Base-by-base conservation (phyloP, 1,140 invertebrate genomes). In the Atta colombica region DNA sequence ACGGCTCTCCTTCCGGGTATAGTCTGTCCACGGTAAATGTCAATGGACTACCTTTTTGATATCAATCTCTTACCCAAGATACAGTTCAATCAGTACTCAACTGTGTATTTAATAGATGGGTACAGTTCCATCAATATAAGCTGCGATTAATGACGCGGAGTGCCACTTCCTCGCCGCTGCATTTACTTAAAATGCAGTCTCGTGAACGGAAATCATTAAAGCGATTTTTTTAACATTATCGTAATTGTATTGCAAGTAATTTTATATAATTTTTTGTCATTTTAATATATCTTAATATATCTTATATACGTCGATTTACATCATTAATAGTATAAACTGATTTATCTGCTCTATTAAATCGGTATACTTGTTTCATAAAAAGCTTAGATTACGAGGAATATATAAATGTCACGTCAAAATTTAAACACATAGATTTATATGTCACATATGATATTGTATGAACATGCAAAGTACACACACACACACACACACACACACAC, bases 1-100 rank as follows among this genome's bases (percentile, higher is more conserved):
- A 77, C 74, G 58, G 75, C 63, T 87, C 85, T 91, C 85, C 91
- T 91, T 91, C 91, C 91, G 88, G 87, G 80, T 92, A 61, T 87
- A 77, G n/a, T 58, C n/a, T 58, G 71, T 89, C 68, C 61, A 6
- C 25, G 55, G 63, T 87, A 53, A 39, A 90, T 89, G 71, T 68
- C 69, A 74, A 65, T 53, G 82, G 71, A 89, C 77, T 78, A 74
- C 69, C 84, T 90, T 92, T 90, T 87, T 68, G 85, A 63, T 74
- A 84, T 21, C 80, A 58, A 75, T 74, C 55, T 74, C 14, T 61
- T 74, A 80, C 21, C n/a, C 61, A 39, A 53, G 28, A 25, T 14
- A 35, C 45, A 60, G 21, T 74, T 84, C 39, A 31, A 84, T 39
- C 65, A 51, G 51, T 60, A 60, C 51, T 28, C 18, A 58, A 71